Evolutionary conservation across 2,888 invertebrate genomes (phyloP), one percentile per base, ranked within the genome.

Genomic region (Petrolisthes manimaculis): DNA sequence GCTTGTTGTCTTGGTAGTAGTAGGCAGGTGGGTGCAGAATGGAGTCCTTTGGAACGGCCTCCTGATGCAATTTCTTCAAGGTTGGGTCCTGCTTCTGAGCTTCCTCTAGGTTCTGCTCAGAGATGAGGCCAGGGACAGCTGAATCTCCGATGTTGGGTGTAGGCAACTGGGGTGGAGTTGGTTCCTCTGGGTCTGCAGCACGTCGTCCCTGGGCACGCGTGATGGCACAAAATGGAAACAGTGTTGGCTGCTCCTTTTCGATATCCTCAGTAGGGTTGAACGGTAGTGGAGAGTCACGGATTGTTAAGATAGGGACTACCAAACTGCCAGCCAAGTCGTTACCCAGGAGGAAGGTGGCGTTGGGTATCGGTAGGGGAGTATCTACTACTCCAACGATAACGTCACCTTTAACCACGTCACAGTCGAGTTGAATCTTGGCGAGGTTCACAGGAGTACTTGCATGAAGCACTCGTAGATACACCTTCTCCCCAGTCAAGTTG

Each of bases 191-290:
- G 1, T 67, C n/a, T 9, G 9, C 54, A n/a, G 74, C 71, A n/a
- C 14, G 71, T 71, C 21, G 1, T n/a, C n/a, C 71, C 21, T 71
- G 71, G 14, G 71, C 71, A n/a, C 71, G 71, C 14, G 71, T 71
- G 71, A 71, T 21, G 8, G 71, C 71, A n/a, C 71, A 71, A n/a
- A 71, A 8, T 14, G 71, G 81, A 56, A 80, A 81, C 14, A 81
- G 61, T 12, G 24, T 24, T 37, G 81, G 81, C 18, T 67, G 67
- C 4, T 81, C 67, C 67, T 67, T 80, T 21, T 81, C 81, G 4
- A 81, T 37, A 67, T 81, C 37, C 9, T 24, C 81, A 37, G 81
- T 67, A 67, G 81, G 81, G 81, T 67, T 56, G 55, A 67, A 67
- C 3, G 61, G 5, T 67, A 81, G 55, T 14, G 51, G 67, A 12